A percentile compares a stretch with the other conserved stretches of the same genome.
Conservation (phyloP, 1,140 invertebrate species). For the Odontomachus brunneus region DNA sequence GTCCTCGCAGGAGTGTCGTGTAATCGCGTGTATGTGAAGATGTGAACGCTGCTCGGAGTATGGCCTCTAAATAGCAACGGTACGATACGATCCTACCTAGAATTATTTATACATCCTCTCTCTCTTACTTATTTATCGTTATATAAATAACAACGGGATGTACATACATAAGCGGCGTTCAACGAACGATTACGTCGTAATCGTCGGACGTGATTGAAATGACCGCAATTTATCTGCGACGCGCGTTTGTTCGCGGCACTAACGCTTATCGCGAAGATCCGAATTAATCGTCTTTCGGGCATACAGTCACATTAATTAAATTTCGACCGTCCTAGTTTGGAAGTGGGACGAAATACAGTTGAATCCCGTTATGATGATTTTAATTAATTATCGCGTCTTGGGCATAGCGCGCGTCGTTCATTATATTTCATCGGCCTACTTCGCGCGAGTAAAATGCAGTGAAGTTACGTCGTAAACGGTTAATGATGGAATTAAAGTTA, state of each 20-base stretch:
- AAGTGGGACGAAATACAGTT: constrained; percentile 10
- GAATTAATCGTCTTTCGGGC: neutral
- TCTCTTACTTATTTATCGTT: constrained; percentile 35
- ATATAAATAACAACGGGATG: constrained; percentile 17
- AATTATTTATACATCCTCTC: constrained; percentile 59
- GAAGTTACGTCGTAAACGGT: constrained; percentile 13
- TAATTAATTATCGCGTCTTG: constrained; percentile 30
- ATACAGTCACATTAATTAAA: constrained; percentile 25
- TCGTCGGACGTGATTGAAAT: constrained; percentile 25
- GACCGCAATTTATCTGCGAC: neutral
- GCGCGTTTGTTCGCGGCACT: neutral
- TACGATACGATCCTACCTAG: neutral
- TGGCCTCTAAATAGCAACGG: constrained; percentile 44
- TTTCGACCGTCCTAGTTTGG: constrained; percentile 22
- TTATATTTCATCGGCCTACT: constrained; percentile 24
- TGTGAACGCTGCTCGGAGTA: neutral
- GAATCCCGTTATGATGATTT: constrained; percentile 28
- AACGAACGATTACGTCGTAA: constrained; percentile 31
- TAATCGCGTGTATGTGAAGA: constrained; percentile 6
- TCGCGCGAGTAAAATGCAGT: constrained; percentile 4
- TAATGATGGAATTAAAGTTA: neutral
- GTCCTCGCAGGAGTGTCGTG: neutral
- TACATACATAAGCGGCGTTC: neutral
- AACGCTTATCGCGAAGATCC: constrained; percentile 3
- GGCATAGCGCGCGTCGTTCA: neutral